Conservation (phyloP, 64 coral and sea anemone genomes). For the Platygyra sinensis region DNA sequence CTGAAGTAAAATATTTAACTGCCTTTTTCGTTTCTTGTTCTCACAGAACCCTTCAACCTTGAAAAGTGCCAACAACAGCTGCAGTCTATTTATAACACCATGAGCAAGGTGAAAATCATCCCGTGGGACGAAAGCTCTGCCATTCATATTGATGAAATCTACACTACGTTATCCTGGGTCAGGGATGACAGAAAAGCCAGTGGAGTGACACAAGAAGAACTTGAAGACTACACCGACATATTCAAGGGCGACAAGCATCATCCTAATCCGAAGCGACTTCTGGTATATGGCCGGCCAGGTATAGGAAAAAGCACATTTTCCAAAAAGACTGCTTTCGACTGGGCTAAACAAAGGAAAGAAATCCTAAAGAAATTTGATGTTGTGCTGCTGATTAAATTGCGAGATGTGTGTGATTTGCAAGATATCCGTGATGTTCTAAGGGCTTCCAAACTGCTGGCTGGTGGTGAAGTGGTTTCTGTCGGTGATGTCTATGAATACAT, state of each 20-base stretch:
- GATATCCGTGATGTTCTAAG: background rate
- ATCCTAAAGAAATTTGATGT: slow-evolving; percentile 17
- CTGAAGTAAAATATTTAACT: too few relatives aligned
- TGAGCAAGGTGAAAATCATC: background rate
- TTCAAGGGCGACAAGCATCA: slow-evolving; percentile 16
- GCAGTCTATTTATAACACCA: background rate
- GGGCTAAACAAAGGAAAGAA: background rate
- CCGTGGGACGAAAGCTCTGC: slow-evolving; percentile 18
- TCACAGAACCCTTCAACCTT: background rate
- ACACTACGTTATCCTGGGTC: slow-evolving; percentile 4
- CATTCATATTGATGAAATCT: slow-evolving; percentile 20
- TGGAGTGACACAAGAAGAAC: slow-evolving; percentile 1
- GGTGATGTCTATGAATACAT: slow-evolving; percentile 7
- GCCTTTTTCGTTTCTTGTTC: too few relatives aligned
- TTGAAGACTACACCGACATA: slow-evolving; percentile 22
- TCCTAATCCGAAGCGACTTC: background rate
- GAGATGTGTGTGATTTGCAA: background rate
- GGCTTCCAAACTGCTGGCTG: slow-evolving; percentile 16
- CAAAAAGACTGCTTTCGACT: slow-evolving; percentile 25
- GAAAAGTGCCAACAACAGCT: background rate
- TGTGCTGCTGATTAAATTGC: slow-evolving; percentile 8
- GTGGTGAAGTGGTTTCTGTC: background rate
- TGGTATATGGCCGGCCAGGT: slow-evolving; percentile 13
- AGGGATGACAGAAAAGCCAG: slow-evolving; percentile 2
- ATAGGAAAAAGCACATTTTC: slow-evolving; percentile 32